These are phyloP conservation scores for Mormyrops attenuatus DNA, from an alignment of 2,797 vertebrate species.

Conservation along the genomic window DNA sequence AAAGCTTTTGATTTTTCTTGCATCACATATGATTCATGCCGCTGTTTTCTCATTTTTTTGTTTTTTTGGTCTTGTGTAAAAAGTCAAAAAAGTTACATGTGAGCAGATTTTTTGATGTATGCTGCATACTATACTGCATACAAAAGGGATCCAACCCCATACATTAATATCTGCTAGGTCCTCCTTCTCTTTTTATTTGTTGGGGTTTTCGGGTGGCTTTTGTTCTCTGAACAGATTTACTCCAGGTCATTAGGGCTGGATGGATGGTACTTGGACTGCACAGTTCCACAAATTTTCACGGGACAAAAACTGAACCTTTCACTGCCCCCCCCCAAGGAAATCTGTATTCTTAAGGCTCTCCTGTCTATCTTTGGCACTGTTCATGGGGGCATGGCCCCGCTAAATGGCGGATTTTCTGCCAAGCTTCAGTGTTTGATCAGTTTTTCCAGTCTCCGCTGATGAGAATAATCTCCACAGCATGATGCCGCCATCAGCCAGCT, in stretches of 20 bases:
- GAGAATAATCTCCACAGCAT: constrained; percentile 9
- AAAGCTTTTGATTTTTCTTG: background rate
- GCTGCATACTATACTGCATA: background rate
- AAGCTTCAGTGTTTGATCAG: background rate
- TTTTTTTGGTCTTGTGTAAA: background rate
- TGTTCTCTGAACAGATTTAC: background rate
- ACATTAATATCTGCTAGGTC: background rate
- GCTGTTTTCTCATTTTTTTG: background rate
- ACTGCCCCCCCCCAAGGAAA: background rate
- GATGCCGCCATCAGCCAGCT: background rate
- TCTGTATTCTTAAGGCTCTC: background rate
- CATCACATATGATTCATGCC: background rate
- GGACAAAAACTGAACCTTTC: background rate
- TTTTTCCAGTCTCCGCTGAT: background rate
- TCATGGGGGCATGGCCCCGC: background rate
- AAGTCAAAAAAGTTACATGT: background rate
- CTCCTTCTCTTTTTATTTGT: background rate
- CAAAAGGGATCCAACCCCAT: background rate
- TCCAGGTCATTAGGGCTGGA: background rate
- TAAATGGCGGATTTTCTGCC: background rate
- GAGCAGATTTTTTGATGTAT: background rate
- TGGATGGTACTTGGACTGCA: background rate
- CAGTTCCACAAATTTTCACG: background rate
- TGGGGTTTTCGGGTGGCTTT: background rate
- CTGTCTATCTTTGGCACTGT: background rate